A percentile compares a stretch with the other conserved stretches of the same genome.
These are phyloP conservation scores for Amphilophus citrinellus DNA, from an alignment of 2,113 vertebrate genomes.

Conservation along the genomic window DNA sequence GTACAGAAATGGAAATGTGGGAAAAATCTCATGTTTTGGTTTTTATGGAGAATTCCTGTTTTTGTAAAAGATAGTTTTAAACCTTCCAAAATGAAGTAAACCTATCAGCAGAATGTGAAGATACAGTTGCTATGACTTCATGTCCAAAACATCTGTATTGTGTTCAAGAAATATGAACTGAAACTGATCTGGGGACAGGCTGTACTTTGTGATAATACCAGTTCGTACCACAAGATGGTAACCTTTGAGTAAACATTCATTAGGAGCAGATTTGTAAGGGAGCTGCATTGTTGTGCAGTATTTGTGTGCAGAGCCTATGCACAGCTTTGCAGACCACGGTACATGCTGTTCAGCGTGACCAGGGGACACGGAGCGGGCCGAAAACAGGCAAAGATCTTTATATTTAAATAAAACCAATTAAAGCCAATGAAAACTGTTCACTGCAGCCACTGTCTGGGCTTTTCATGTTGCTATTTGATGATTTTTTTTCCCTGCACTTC, in stretches of 20 bases:
- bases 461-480: no score
- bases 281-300: background rate
- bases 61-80: background rate
- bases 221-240: background rate
- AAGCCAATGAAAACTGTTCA: background rate
- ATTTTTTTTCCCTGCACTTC: no score
- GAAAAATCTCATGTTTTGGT: background rate
- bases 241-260: background rate
- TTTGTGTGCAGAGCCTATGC: background rate
- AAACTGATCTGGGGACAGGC: background rate
- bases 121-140: background rate
- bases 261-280: background rate
- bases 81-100: background rate
- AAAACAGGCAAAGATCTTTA: background rate
- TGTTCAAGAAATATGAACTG: conserved; percentile 1
- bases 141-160: background rate
- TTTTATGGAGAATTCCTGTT: background rate
- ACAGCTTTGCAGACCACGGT: background rate
- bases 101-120: no score
- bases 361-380: background rate
- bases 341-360: background rate
- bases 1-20: background rate
- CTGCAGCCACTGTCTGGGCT: background rate
- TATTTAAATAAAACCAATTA: background rate
- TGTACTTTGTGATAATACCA: background rate